Percentiles rank a stretch among this genome's conserved stretches.
These are phyloP conservation scores for Bombyx mori DNA, from an alignment of 1,140 invertebrate genomes.

Conservation along the genomic window DNA sequence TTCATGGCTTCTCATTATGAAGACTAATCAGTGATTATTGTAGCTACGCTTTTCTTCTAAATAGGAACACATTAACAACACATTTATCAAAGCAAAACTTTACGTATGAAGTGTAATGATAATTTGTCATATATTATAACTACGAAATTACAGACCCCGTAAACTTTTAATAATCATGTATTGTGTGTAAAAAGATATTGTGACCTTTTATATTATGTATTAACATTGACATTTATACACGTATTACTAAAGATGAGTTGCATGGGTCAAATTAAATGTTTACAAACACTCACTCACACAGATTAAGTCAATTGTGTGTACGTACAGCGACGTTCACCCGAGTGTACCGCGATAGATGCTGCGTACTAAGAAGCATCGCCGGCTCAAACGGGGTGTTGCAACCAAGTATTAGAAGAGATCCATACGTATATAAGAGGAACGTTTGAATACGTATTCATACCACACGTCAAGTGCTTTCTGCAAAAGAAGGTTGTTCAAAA, in stretches of 20 bases:
- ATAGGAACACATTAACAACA: too few relatives aligned
- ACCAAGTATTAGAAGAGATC: conserved; percentile 60
- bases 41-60: too few relatives aligned
- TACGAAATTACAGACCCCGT: conserved; percentile 1
- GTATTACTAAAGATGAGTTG: conserved; percentile 39
- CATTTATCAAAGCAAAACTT: too few relatives aligned
- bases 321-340: conserved; percentile 16
- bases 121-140: conserved; percentile 2
- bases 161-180: conserved; percentile 13
- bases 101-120: background rate
- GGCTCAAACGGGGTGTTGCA: conserved; percentile 42
- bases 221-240: conserved; percentile 53
- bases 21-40: too few relatives aligned
- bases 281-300: conserved; percentile 26
- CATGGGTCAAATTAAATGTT: conserved; percentile 38
- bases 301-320: conserved; percentile 14
- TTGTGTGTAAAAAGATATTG: conserved; percentile 22
- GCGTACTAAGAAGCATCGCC: conserved; percentile 28
- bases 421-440: conserved; percentile 59
- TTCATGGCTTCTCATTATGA: too few relatives aligned
- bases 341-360: conserved; percentile 16
- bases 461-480: conserved; percentile 42
- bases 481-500: conserved; percentile 28
- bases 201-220: conserved; percentile 40
- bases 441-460: conserved; percentile 51